phyloP scores from a whole-genome alignment of 2,888 invertebrate genomes.

The Nemotelus nigrinus region DNA sequence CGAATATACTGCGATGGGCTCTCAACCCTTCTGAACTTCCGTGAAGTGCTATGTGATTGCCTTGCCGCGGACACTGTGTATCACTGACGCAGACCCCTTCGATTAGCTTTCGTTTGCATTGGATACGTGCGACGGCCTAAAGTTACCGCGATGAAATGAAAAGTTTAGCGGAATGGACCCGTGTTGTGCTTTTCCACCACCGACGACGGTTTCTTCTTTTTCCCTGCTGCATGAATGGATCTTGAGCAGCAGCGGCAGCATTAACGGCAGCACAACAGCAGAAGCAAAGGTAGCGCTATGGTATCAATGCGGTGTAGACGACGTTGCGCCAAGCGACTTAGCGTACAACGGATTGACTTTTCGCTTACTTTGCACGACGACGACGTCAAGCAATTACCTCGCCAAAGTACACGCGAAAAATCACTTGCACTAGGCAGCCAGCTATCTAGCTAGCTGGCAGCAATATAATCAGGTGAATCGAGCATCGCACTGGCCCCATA shows the following conservation, averaged over 20 bases:
- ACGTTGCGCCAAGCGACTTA: neutral
- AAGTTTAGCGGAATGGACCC: constrained; percentile 57
- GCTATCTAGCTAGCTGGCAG: neutral
- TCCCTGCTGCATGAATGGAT: constrained; percentile 27
- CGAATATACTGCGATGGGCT: too few species aligned
- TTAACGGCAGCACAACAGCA: neutral
- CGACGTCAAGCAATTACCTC: neutral
- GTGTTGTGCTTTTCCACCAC: constrained; percentile 41
- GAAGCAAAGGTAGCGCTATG: neutral
- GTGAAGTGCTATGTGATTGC: too few species aligned
- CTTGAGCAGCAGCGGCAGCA: neutral
- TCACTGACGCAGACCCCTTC: neutral
- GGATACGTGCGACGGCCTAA: constrained; percentile 59
- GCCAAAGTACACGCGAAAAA: constrained; percentile 7
- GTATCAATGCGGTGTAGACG: neutral
- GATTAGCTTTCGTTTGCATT: constrained; percentile 51
- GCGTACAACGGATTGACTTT: constrained; percentile 21
- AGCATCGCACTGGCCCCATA: neutral
- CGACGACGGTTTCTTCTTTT: constrained; percentile 40
- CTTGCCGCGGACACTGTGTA: constrained; percentile 15
- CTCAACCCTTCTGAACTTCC: too few species aligned
- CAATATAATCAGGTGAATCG: constrained; percentile 17
- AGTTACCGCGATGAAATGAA: constrained; percentile 65
- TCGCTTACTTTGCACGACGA: constrained; percentile 30
- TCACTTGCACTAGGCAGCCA: neutral